These are phyloP conservation scores for Chrysolina oricalcia DNA, from an alignment of 2,888 invertebrate species.

Conservation along the genomic window DNA sequence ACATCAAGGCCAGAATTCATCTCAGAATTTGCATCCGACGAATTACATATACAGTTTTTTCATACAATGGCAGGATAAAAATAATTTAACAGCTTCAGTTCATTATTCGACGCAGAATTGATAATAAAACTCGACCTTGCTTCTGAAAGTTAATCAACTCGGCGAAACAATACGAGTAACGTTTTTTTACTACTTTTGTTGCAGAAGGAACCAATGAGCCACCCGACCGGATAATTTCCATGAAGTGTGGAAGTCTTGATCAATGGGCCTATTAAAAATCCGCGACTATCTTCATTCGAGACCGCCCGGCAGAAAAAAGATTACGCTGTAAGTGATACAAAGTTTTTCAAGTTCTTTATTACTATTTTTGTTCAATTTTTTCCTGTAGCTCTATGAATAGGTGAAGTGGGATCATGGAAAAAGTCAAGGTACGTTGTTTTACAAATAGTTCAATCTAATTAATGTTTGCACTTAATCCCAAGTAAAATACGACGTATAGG, in stretches of 20 bases:
- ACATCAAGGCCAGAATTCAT: background rate
- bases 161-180: constrained; percentile 20
- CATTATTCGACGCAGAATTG: background rate
- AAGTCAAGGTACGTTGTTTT: background rate
- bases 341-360: background rate
- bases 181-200: constrained; percentile 34
- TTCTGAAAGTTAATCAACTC: background rate
- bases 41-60: background rate
- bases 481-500: no score
- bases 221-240: constrained; percentile 46
- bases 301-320: constrained; percentile 68
- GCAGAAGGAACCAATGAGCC: constrained; percentile 31
- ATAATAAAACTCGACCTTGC: constrained; percentile 5
- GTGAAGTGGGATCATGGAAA: constrained; percentile 7
- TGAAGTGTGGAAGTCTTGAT: constrained; percentile 57
- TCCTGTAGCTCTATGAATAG: background rate
- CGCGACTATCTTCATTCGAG: constrained; percentile 66
- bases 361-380: background rate
- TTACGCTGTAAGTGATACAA: constrained; percentile 44
- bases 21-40: constrained; percentile 2
- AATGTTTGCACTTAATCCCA: background rate
- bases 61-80: constrained; percentile 10
- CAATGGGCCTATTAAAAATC: constrained; percentile 66
- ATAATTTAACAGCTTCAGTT: background rate
- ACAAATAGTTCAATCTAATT: background rate